These are phyloP conservation scores for Pteropus alecto DNA, from an alignment of 2,113 vertebrate species.

Conservation along the genomic window DNA sequence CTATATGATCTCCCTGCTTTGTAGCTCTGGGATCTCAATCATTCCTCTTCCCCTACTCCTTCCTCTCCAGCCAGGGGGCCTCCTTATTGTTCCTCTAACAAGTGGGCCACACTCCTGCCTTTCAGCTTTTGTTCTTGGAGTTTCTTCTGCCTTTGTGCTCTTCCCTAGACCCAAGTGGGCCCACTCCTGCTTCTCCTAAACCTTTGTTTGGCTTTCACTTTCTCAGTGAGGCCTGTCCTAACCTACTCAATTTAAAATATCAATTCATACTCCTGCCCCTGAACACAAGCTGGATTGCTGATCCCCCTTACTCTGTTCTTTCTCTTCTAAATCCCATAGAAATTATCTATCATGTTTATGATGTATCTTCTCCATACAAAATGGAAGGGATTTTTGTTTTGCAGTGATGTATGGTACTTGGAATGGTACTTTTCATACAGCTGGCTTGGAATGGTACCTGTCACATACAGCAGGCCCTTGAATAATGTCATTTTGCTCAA, in stretches of 20 bases:
- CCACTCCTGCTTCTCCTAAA: neutral
- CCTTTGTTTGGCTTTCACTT: neutral
- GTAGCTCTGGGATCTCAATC: neutral
- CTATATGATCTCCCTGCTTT: neutral
- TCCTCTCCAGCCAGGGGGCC: neutral
- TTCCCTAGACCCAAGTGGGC: rapidly evolving
- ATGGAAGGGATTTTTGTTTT: neutral
- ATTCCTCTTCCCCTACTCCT: neutral
- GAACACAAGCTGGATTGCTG: neutral
- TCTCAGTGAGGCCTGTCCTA: neutral
- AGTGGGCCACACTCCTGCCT: neutral
- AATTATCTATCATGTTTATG: neutral
- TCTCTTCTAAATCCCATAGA: neutral
- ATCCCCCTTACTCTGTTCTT: neutral
- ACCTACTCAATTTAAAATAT: neutral
- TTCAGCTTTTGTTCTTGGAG: neutral
- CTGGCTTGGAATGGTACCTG: neutral
- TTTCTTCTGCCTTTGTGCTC: neutral
- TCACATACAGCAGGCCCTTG: neutral
- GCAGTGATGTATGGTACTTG: neutral
- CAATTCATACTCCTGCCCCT: neutral
- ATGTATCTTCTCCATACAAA: neutral
- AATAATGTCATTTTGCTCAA: neutral
- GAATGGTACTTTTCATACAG: neutral
- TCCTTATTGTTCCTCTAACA: neutral